A percentile compares a stretch with the other conserved stretches of the same genome.
Conservation (phyloP, 1,140 invertebrate genomes). For the Acromyrmex echinatior region DNA sequence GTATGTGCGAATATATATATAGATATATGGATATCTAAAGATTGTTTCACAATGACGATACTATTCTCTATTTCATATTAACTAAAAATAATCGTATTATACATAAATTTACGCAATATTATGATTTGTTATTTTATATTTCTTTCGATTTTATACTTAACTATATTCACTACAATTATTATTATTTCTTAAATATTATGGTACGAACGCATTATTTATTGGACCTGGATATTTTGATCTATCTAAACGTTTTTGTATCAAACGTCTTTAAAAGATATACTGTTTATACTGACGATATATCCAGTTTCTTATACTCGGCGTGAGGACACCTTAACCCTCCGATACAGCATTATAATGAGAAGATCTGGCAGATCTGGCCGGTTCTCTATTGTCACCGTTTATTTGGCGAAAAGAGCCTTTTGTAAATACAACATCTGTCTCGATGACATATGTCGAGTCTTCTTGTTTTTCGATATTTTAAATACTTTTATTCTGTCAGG, state of each 20-base stretch:
- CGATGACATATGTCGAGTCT: constrained; percentile 24
- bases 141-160: background rate
- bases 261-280: background rate
- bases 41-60: constrained; percentile 13
- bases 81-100: background rate
- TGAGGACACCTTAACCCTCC: constrained; percentile 38
- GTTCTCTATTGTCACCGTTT: constrained; percentile 23
- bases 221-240: background rate
- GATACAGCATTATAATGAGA: constrained; percentile 40
- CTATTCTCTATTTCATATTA: background rate
- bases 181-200: background rate
- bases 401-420: constrained; percentile 43
- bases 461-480: constrained; percentile 26
- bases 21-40: constrained; percentile 43
- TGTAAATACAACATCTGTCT: constrained; percentile 65
- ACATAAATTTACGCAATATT: background rate
- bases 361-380: constrained; percentile 30
- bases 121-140: background rate
- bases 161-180: no score
- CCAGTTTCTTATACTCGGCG: background rate
- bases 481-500: background rate
- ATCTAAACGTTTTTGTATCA: background rate
- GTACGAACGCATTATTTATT: background rate
- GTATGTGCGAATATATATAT: constrained; percentile 58
- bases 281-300: background rate